phyloP scores from a whole-genome alignment of 2,888 invertebrate genomes.

The Heteromurus nitidus region DNA sequence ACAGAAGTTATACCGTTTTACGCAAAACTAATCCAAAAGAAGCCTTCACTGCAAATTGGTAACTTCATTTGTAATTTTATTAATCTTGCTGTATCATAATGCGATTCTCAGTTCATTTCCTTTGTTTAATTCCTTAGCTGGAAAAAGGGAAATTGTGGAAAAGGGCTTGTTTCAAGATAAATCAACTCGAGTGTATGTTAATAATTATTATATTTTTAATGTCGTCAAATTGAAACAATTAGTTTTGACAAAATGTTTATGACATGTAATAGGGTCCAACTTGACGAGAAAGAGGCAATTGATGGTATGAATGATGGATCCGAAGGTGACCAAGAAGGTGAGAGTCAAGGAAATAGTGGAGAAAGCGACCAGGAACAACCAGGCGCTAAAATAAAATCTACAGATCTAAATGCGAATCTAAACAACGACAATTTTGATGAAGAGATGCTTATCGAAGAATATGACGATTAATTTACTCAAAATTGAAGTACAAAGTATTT shows the following conservation, averaged over 20 bases:
- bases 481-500: too few species aligned
- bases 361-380: neutral
- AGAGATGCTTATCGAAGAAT: slow-evolving; percentile 63
- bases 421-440: slow-evolving; percentile 24
- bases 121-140: slow-evolving; percentile 1
- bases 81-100: too few species aligned
- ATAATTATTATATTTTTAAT: too few species aligned
- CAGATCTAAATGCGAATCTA: neutral
- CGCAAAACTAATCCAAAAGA: slow-evolving; percentile 24
- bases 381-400: neutral
- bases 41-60: slow-evolving; percentile 1
- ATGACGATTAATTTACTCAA: slow-evolving; percentile 43
- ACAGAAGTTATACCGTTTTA: slow-evolving; percentile 58
- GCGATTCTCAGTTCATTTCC: too few species aligned
- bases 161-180: slow-evolving; percentile 34
- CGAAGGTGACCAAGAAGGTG: neutral
- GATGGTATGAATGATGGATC: slow-evolving; percentile 30
- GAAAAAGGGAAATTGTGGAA: slow-evolving; percentile 32
- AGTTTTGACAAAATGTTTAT: too few species aligned
- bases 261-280: neutral
- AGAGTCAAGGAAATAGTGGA: neutral
- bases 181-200: neutral
- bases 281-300: slow-evolving; percentile 50
- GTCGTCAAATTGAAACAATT: too few species aligned
- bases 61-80: too few species aligned